Evolutionary conservation across 2,797 vertebrate species (phyloP).

Genomic region (Syngnathus acus): DNA sequence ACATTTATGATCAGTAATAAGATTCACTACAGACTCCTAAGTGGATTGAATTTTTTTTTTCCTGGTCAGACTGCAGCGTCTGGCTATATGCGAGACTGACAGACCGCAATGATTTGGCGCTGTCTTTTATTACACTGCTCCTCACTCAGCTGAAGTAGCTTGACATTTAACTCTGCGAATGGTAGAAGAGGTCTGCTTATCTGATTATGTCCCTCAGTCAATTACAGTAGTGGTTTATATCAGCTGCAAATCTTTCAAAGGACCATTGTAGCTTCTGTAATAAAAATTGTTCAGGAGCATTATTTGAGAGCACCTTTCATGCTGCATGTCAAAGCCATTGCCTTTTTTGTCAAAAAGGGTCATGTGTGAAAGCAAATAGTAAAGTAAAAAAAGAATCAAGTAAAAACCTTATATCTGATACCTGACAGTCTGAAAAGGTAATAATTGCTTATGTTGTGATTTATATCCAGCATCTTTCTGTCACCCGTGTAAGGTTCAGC

Average conservation of each 20-base stretch:
- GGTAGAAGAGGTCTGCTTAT: conserved; percentile 49
- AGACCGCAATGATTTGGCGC: conserved; percentile 11
- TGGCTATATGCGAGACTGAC: conserved; percentile 28
- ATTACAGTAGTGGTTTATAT: conserved; percentile 59
- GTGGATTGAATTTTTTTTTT: conserved; percentile 10
- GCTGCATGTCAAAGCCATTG: background rate
- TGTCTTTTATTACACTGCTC: conserved; percentile 32
- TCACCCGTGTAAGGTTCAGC: background rate
- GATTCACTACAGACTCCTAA: conserved; percentile 25
- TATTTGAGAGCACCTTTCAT: background rate
- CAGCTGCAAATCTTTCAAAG: conserved; percentile 50
- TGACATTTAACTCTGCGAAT: conserved; percentile 42
- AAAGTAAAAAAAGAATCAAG: background rate
- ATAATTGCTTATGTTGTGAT: background rate
- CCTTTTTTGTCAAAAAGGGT: background rate
- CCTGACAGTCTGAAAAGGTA: background rate
- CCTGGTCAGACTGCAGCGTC: conserved; percentile 20
- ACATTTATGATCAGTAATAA: conserved; percentile 33
- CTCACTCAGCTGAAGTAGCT: conserved; percentile 33
- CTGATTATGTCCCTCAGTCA: conserved; percentile 56
- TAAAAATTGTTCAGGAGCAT: conserved; percentile 16
- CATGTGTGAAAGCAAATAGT: too few species aligned
- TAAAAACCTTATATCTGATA: background rate
- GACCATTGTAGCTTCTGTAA: conserved; percentile 43
- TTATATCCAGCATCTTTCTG: background rate